Percentiles rank a stretch among this genome's conserved stretches.
These are phyloP conservation scores for Zaprionus taronus DNA, from an alignment of 1,140 invertebrate genomes.

Conservation along the genomic window DNA sequence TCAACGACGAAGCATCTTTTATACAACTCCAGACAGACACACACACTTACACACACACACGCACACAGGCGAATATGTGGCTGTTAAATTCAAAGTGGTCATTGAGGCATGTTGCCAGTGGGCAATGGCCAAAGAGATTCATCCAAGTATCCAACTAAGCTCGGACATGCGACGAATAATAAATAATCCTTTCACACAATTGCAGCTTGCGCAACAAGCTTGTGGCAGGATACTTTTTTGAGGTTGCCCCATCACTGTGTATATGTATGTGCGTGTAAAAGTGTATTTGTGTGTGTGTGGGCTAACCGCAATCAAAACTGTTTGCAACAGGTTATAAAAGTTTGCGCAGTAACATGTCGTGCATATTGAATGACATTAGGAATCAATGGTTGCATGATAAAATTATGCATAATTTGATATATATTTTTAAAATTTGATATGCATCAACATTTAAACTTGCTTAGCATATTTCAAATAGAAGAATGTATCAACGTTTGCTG, in stretches of 20 bases:
- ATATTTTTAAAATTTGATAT: neutral
- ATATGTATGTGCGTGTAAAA: constrained; percentile 10
- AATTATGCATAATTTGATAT: neutral
- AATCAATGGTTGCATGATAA: neutral
- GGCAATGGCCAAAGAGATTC: constrained; percentile 48
- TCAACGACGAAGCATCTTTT: constrained; percentile 31
- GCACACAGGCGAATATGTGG: neutral
- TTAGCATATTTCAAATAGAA: no score
- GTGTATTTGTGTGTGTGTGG: constrained; percentile 11
- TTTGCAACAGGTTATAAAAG: constrained; percentile 63
- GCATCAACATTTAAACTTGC: no score
- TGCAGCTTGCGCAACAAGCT: constrained; percentile 80
- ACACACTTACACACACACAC: constrained; percentile 8
- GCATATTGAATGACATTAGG: constrained; percentile 48
- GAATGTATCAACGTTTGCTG: no score
- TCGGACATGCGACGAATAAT: constrained; percentile 73
- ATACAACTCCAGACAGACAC: constrained; percentile 35
- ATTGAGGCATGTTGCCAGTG: constrained; percentile 56
- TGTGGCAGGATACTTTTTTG: constrained; percentile 50
- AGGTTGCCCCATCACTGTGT: neutral
- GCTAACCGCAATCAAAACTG: constrained; percentile 47
- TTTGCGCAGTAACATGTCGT: constrained; percentile 46
- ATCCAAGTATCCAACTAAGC: constrained; percentile 36
- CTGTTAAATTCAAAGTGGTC: constrained; percentile 68
- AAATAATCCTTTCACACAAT: constrained; percentile 64